These are phyloP conservation scores for Macropus fuliginosus DNA, from an alignment of 2,797 vertebrate genomes.

Conservation along the genomic window DNA sequence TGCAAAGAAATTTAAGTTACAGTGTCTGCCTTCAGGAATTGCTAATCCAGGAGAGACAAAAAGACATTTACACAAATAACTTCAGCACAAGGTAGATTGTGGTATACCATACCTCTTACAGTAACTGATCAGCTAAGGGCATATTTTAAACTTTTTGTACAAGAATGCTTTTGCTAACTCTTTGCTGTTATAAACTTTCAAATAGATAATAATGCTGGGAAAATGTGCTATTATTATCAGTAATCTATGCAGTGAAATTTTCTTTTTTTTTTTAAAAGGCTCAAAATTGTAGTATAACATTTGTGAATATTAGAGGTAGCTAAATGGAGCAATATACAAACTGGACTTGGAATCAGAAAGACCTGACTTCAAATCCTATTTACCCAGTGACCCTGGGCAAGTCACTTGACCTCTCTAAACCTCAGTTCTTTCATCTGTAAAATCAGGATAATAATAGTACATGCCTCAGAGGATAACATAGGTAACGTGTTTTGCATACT, in stretches of 20 bases:
- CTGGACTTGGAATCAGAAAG: background rate
- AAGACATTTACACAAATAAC: background rate
- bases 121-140: background rate
- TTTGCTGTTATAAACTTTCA: slow-evolving; percentile 29
- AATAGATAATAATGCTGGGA: background rate
- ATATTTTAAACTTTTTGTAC: background rate
- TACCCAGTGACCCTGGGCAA: background rate
- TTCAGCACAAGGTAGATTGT: background rate
- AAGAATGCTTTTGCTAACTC: background rate
- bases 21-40: background rate
- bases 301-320: background rate
- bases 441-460: background rate
- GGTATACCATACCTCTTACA: background rate
- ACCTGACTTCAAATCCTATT: background rate
- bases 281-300: slow-evolving; percentile 12
- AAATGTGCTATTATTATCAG: background rate
- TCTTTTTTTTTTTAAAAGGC: background rate
- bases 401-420: background rate
- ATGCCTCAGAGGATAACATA: background rate
- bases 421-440: background rate
- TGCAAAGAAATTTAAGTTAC: background rate
- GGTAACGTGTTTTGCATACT: background rate
- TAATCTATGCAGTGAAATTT: slow-evolving; percentile 17
- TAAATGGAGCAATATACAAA: background rate
- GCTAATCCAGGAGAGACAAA: background rate